Evolutionary conservation across 2,797 vertebrate genomes (phyloP), one percentile per base, ranked within the genome.

Genomic region (Thamnophis elegans): DNA sequence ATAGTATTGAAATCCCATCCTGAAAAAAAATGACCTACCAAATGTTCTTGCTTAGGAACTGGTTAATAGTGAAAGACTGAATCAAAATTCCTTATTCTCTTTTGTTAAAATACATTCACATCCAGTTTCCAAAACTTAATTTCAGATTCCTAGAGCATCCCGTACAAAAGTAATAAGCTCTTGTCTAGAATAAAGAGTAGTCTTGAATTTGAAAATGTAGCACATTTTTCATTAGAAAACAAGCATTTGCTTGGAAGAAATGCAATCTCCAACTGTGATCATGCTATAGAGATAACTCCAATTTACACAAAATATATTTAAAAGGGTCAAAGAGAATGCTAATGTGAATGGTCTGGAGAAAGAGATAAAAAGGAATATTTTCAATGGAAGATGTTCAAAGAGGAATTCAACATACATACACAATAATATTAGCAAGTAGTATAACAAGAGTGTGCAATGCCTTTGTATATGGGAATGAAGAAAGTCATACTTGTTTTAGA

Each of bases 251-350:
- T 89, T 82, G 55, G 18, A 51, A 56, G 53, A 89, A 86, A 36
- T 56, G 58, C 7, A 65, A 42, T 11, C 55, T 32, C 14, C 18
- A n/a, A 22, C 56, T 60, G 25, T 14, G 55, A 4, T 60, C 22
- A 59, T 89, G 73, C 4, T 82, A 25, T 25, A 82, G 73, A 53
- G 36, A 91, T 82, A 20, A 62, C 53, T 55, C 13, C 25, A 55
- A 60, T 91, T 92, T 93, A 36, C 36, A 55, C 88, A 94, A 93
- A 18, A 73, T 20, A 62, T 8, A 90, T 11, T 42, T 73, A 89
- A 36, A 93, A 93, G 0, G 73, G 54, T 89, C 11, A 2, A 22
- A 89, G 90, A 26, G 0, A 26, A 47, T 28, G 53, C 8, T 92
- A 90, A 94, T 91, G 0, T 36, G 87, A 94, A 90, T 25, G 12